Evolutionary conservation across 2,113 vertebrate genomes (phyloP), one percentile per base, ranked within the genome.

Genomic region (Trematocara marginatum): DNA sequence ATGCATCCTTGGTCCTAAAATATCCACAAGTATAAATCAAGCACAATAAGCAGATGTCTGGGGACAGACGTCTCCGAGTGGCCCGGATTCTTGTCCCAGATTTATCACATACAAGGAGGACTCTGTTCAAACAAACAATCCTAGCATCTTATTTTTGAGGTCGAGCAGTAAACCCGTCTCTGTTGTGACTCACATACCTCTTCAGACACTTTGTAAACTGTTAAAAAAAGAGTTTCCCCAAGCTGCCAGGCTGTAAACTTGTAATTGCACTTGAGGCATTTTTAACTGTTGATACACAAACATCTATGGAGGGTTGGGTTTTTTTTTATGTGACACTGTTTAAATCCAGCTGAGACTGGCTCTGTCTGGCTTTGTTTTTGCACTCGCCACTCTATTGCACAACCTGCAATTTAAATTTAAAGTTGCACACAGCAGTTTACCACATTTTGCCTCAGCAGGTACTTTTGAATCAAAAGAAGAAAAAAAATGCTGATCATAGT

Each of bases 61-160:
- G 85, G 93, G 92, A 93, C 87, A 81, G 69, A 51, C 9, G 18
- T 82, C 86, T 88, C 34, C 6, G 42, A 79, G 53, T 92, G 95
- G 54, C 96, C 96, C 94, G 92, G 93, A 93, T 96, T 95, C 90
- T 78, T 91, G 96, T 92, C 95, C 95, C 89, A 96, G 66, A 95
- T 96, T 82, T 78, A 49, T 78, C 61, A 23, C 61, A 91, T 80
- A 81, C 53, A 81, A 84, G 38, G 38, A 81, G 80, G 66, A 82
- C 71, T 84, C 78, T 13, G 66, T 85, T 85, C 69, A 52, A 90
- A 94, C 79, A 94, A 94, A 91, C 91, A 93, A 92, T 26, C 20
- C 56, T n/a, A 20, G 35, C 47, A 42, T 85, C 69, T 80, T 74
- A 78, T 74, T 86, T 85, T 88, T 61, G 35, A 85, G 89, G 86